Evolutionary conservation across 92 coral and sea anemone species (phyloP), one percentile per base, ranked within the genome.

Genomic region (Metridium senile): DNA sequence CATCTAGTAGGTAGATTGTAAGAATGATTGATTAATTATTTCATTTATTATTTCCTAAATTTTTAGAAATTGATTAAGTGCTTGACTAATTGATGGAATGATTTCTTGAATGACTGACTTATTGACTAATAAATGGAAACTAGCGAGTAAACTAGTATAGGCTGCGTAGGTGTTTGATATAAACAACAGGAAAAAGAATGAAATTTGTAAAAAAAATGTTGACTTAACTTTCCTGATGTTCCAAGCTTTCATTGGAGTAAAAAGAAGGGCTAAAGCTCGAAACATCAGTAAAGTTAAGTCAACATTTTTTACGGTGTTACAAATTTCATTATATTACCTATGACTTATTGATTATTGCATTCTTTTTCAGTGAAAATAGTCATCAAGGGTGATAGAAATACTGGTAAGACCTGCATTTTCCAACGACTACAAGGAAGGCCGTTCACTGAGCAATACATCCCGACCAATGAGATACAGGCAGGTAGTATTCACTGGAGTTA

Each of bases 401-500:
- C 97, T 19, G 99, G 99, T 0, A 96, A 96, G 57, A 73, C 96
- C 13, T 92, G 93, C 58, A 77, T 96, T 68, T 87, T 92, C 73
- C 91, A 86, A 17, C 74, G 99, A 51, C 87, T 96, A 11, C 99
- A 96, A 63, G 99, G 99, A 45, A 93, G 75, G 65, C 87, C 97
- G n/a, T 93, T 92, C 66, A 82, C 66, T 79, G 99, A 96, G 32
- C 96, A 96, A 59, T 96, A 96, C 68, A 71, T 96, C 27, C 99
- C 99, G 35, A 96, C 99, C 39, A 93, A 85, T 85, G 99, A 92
- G 78, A 96, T 96, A 61, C 99, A 96, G 99, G 97, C 93, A 45
- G 97, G 96, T 32, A 95, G 99, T 52, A 87, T 95, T 33, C 97
- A 95, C 76, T 95, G 99, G 99, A 95, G 81, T 77, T 95, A 95